Evolutionary conservation across 2,113 vertebrate species (phyloP), one percentile per base, ranked within the genome.

Genomic region (Vimba vimba): DNA sequence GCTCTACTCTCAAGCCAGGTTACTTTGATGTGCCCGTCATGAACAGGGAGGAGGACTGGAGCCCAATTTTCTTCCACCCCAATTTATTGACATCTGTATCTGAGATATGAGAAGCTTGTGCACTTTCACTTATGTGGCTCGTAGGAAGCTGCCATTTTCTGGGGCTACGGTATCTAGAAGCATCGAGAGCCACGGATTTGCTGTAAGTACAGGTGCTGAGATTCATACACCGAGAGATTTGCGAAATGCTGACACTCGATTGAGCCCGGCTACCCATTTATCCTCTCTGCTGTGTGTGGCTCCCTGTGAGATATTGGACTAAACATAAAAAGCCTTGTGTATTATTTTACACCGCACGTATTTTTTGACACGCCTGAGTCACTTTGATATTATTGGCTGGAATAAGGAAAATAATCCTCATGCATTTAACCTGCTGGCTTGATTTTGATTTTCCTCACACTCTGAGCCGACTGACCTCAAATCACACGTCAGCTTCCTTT

Each of bases 31-130:
- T 59, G 69, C 69, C 79, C 25, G 9, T 62, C 39, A 43, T 19
- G 33, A 86, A 71, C 27, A 21, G 81, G 30, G 81, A 1, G 1
- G 30, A 71, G 50, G 66, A 83, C 25, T 36, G 47, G 17, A 71
- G 33, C 12, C 11, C 50, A 57, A 59, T 83, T 83, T 83, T 23
- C 66, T 73, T 73, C 50, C 68, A 83, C 50, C 33, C 66, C 81
- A 83, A 83, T 83, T 73, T 83, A 73, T 83, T n/a, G 50, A 57
- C 47, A 83, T 83, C 68, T 73, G 47, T 83, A 73, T 73, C 81
- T 57, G 5, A 33, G 60, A 68, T 68, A 68, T 68, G 62, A 73
- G 81, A 27, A 17, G 66, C 66, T 39, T 7, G 79, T 50, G 45
- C 81, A 71, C 62, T 71, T 79, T 27, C 6, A n/a, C 47, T 71